Evolutionary conservation across 1,140 invertebrate species (phyloP), one percentile per base, ranked within the genome.

Genomic region (Leptinotarsa texana): DNA sequence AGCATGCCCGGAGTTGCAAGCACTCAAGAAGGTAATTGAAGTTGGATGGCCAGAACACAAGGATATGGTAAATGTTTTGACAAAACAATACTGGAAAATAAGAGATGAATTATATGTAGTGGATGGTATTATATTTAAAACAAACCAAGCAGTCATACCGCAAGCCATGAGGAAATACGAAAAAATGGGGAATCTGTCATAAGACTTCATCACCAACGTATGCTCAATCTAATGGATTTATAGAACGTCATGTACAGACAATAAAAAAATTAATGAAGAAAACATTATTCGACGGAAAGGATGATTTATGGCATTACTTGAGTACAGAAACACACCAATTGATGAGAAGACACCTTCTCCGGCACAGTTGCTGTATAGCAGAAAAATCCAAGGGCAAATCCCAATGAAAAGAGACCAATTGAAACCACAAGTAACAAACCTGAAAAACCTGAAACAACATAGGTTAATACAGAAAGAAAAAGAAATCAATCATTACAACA

Each of bases 111-210:
- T 84, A 17, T 65, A 47, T 13, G 33, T 62, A 62, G 18, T 80
- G n/a, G 75, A 82, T 71, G 82, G 76, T 15, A 63, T 84, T 13
- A 66, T 84, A 13, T 77, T 83, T 21, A 79, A 78, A 67, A 78
- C 77, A 47, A 67, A 82, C 71, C 70, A 78, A 33, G 74, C 84
- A 15, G 61, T 84, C 2, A 79, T 85, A 47, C 82, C 82, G 57
- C 72, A 67, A 65, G 4, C 48, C 1, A 17, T 81, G 13, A 67
- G 80, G 71, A 22, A 51, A 33, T 80, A 63, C 79, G 1, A 78
- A 80, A 49, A 75, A 83, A 11, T 87, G 84, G 81, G 80, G 80
- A n/a, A 84, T 88, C 74, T 61, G 76, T 17, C 83, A 85, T 75
- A 71, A 74, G 8, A 85, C 83, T 1, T 84, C 80, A 24, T 83